Evolutionary conservation across 30 jellyfish, hydroid and myxozoan species (phyloP), one percentile per base, ranked within the genome.

Genomic region (Clytia hemisphaerica): DNA sequence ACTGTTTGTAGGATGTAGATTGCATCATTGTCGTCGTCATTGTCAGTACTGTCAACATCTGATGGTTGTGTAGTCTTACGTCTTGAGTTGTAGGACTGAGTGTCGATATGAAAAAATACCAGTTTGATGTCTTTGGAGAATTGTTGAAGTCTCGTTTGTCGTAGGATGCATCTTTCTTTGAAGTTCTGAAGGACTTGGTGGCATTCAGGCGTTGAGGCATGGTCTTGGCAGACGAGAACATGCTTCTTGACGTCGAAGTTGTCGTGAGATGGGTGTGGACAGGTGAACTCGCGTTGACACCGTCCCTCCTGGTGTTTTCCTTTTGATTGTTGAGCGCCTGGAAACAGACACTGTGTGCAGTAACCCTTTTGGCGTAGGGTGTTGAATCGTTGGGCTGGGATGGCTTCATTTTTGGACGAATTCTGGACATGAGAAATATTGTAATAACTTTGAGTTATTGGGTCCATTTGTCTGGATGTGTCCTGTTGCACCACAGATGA

Each of bases 181-280:
- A 28, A 29, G 51, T 38, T 27, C 35, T 61, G 51, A 35, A 61
- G 74, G 25, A 38, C 24, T 35, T 61, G 51, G 30, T 61, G 26
- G 57, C 57, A 19, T 26, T 58, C 71, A 24, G 26, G 26, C 26
- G 71, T 25, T n/a, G 15, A 29, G 15, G 26, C 33, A 58, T 58
- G 71, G 14, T 58, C 71, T 58, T 58, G 51, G 19, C 61, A 61
- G 10, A 7, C 74, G 9, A 61, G 26, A 54, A 31, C 21, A 38
- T 61, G 74, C 62, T 22, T 61, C 45, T 54, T 61, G 45, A 61
- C 45, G 16, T 4, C 19, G 25, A 46, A 46, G 19, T 4, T 4
- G 25, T 46, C 60, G 60, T 61, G 74, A 26, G 74, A 61, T 61
- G 74, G 74, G 25, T 61, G 74, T 22, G 40, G 74, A 61, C 74